Evolutionary conservation across 2,797 vertebrate species (phyloP), one percentile per base, ranked within the genome.

Genomic region (Eurystomus glaucurus): DNA sequence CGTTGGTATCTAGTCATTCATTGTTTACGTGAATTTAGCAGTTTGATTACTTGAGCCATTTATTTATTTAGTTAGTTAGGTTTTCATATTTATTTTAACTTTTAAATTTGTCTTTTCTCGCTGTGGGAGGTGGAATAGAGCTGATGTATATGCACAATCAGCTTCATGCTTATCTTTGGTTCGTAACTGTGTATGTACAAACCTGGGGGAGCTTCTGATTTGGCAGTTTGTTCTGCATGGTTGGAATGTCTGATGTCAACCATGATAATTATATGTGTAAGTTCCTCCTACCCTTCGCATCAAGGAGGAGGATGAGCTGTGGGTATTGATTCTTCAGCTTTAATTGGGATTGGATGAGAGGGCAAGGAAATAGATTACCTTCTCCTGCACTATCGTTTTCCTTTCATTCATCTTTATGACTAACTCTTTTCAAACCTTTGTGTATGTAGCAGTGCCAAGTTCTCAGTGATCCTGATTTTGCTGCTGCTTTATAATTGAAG

Each of bases 281-380:
- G 23, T 76, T 66, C n/a, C 31, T 62, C 37, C n/a, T 61, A 10
- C 28, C 43, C 16, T 37, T 71, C 26, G 28, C 3, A 13, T 22
- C 4, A 11, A 81, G n/a, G 43, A 86, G 60, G 46, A 89, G 10
- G 19, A 33, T 79, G 10, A 71, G 3, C 16, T 68, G 5, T 65
- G 33, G n/a, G 31, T 88, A 93, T 94, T 58, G 23, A 17, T 77
- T 85, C 17, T 95, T 88, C 72, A 62, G 7, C 35, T 83, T 90
- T 51, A 46, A 2, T 14, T 83, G 43, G 16, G 23, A 29, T 26
- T 80, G 9, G 45, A 65, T 88, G 51, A 70, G 29, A 46, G 21
- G 28, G 18, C 6, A 69, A 46, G n/a, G 31, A 76, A 88, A 26
- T 66, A 0, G 41, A 70, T 55, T 37, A 58, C 3, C 3, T 68